phyloP scores from a whole-genome alignment of 1,140 invertebrate genomes.

The Trialeurodes vaporariorum region DNA sequence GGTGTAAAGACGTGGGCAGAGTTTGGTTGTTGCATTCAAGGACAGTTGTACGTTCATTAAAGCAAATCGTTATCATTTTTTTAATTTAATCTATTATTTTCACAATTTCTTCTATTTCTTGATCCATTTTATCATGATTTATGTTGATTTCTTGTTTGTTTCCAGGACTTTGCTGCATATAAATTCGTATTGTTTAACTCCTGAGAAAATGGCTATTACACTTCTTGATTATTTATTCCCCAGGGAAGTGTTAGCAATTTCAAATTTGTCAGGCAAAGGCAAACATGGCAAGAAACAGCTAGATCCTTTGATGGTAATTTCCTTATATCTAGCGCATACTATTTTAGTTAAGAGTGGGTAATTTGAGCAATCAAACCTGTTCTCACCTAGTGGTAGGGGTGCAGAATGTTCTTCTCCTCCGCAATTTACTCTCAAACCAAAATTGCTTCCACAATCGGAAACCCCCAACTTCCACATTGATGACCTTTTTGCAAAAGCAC shows the following conservation, averaged over 20 bases:
- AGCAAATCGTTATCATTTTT: too few species aligned
- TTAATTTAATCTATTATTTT: neutral
- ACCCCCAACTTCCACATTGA: too few species aligned
- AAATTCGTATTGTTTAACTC: slow-evolving; percentile 40
- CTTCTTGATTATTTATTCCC: slow-evolving; percentile 43
- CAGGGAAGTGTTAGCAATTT: slow-evolving; percentile 39
- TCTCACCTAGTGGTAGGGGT: too few species aligned
- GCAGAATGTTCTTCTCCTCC: too few species aligned
- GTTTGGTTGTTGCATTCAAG: too few species aligned
- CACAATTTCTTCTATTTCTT: slow-evolving; percentile 4
- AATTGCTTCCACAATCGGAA: neutral
- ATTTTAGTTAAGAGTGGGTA: neutral
- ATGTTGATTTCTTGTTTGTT: slow-evolving; percentile 17
- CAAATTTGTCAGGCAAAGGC: slow-evolving; percentile 42
- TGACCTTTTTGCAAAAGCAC: too few species aligned
- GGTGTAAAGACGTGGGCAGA: too few species aligned
- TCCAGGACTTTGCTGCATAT: slow-evolving; percentile 41
- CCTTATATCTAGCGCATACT: neutral
- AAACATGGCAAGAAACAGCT: slow-evolving; percentile 43
- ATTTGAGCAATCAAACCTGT: neutral
- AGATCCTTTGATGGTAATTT: slow-evolving; percentile 39
- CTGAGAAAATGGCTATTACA: slow-evolving; percentile 44
- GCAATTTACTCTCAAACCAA: neutral
- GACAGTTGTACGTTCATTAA: too few species aligned
- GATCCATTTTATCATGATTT: too few species aligned